Conservation (phyloP, 2,113 vertebrate genomes). For the Albula goreensis region DNA sequence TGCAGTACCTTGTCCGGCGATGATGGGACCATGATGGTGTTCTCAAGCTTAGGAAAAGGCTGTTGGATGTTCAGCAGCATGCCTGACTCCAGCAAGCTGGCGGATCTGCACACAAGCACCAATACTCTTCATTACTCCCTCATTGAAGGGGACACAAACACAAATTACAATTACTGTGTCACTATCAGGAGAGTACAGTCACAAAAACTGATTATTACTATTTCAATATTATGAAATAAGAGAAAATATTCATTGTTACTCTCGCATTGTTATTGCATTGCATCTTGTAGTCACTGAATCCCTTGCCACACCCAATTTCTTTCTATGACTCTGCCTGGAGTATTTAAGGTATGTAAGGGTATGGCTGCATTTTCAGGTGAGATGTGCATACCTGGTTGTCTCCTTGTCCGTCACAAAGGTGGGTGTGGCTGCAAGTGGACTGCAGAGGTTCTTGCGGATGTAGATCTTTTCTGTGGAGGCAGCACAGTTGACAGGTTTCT, state of each 20-base stretch:
- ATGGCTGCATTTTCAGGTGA: too few relatives aligned
- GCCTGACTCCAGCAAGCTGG: conserved; percentile 87
- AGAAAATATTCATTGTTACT: too few relatives aligned
- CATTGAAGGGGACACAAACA: background rate
- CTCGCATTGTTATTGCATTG: too few relatives aligned
- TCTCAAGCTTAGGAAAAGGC: conserved; percentile 84
- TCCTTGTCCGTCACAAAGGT: conserved; percentile 94
- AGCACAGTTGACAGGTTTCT: conserved; percentile 93
- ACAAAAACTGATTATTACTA: background rate
- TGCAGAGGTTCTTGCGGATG: conserved; percentile 96
- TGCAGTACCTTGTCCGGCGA: conserved; percentile 75
- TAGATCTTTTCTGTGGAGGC: conserved; percentile 99
- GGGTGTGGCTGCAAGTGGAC: conserved; percentile 90
- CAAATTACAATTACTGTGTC: too few relatives aligned
- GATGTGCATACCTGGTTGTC: conserved; percentile 74
- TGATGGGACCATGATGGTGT: conserved; percentile 76
- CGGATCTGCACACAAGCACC: conserved; percentile 68
- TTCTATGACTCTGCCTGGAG: too few relatives aligned
- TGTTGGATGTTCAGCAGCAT: conserved; percentile 96
- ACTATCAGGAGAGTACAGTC: background rate
- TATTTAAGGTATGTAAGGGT: too few relatives aligned
- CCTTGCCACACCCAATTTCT: too few relatives aligned
- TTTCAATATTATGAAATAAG: too few relatives aligned
- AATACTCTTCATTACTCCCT: background rate
- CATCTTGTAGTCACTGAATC: too few relatives aligned